A percentile compares a stretch with the other conserved stretches of the same genome.
phyloP scores from a whole-genome alignment of 2,113 vertebrate species.

The Irena cyanogastra region DNA sequence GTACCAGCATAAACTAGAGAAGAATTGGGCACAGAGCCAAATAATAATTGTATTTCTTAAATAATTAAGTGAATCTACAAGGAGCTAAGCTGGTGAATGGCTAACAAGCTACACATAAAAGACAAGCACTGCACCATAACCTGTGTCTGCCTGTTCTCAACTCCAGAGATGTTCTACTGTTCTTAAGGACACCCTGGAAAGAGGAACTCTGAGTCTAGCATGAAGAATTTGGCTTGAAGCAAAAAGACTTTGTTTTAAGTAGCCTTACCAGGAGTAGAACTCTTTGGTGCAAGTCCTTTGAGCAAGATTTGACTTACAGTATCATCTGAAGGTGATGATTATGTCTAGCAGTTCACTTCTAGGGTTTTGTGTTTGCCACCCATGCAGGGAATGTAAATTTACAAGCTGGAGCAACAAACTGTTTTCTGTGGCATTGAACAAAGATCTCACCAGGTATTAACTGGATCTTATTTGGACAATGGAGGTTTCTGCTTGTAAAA shows the following conservation, averaged over 20 bases:
- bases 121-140: not conserved
- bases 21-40: not conserved
- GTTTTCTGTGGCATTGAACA: not conserved
- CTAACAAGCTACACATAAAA: not conserved
- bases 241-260: not conserved
- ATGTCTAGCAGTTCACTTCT: not conserved
- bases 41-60: constrained; percentile 18
- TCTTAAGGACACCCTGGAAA: not conserved
- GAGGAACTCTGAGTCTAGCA: not conserved
- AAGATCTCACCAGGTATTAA: not conserved
- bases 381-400: not conserved
- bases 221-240: not conserved
- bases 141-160: not conserved
- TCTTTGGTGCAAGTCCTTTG: not conserved
- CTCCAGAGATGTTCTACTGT: not conserved
- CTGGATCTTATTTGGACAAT: not conserved
- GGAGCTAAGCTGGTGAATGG: not conserved
- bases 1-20: not conserved
- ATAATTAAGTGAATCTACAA: not conserved
- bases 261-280: not conserved
- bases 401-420: not conserved
- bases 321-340: not conserved
- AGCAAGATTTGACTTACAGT: not conserved
- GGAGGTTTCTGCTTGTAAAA: not conserved
- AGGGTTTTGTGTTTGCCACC: not conserved